Conservation (phyloP, 1,140 invertebrate genomes). For the Drosophila trapezifrons region DNA sequence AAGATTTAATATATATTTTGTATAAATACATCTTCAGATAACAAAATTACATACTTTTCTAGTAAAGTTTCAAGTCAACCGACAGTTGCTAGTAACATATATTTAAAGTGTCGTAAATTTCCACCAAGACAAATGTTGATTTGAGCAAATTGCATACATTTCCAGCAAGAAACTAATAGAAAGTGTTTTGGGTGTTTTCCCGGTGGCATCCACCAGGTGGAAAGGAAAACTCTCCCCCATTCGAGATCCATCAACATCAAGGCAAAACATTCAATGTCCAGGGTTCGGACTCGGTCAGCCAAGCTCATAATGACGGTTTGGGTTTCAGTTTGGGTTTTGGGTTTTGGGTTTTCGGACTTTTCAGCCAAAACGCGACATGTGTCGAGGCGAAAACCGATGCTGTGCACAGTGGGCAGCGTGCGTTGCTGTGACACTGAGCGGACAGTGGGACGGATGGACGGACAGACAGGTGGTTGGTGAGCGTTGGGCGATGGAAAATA, state of each 20-base stretch:
- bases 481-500: conserved; percentile 53
- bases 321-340: conserved; percentile 30
- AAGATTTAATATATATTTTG: neutral
- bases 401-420: conserved; percentile 59
- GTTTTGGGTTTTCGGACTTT: conserved; percentile 26
- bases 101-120: conserved; percentile 2
- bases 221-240: conserved; percentile 41
- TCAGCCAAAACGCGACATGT: conserved; percentile 58
- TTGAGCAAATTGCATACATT: conserved; percentile 6
- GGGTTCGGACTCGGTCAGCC: conserved; percentile 58
- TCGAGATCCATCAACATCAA: conserved; percentile 42
- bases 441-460: conserved; percentile 11
- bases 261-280: conserved; percentile 18
- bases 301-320: conserved; percentile 69
- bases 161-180: conserved; percentile 5
- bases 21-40: neutral
- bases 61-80: neutral
- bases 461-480: conserved; percentile 18
- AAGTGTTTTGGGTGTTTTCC: conserved; percentile 18
- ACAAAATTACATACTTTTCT: neutral
- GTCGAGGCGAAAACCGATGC: conserved; percentile 39
- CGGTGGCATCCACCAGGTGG: conserved; percentile 25
- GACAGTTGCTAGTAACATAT: too few species aligned
- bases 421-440: conserved; percentile 41
- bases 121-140: neutral